Conservation (phyloP, 2,113 vertebrate genomes). For the Tonatia bakeri region DNA sequence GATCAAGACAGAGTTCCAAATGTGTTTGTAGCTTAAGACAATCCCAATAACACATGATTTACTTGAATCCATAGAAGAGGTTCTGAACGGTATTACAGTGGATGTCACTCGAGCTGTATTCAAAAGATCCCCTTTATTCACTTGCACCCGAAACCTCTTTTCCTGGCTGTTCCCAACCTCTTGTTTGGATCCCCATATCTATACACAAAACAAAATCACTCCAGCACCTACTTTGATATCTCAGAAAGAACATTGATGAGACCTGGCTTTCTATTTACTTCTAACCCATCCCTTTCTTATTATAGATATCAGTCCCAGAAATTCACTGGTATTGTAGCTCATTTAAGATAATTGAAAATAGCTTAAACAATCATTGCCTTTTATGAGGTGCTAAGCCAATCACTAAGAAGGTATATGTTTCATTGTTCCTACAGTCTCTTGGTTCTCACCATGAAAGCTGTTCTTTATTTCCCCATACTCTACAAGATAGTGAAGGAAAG, state of each 20-base stretch:
- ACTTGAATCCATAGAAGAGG: neutral
- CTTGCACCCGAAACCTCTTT: neutral
- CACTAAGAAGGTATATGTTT: neutral
- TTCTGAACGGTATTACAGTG: neutral
- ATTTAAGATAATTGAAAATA: constrained; percentile 31
- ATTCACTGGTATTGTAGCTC: neutral
- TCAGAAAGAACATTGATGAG: neutral
- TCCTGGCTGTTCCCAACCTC: neutral
- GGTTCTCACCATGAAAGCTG: neutral
- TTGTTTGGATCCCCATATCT: neutral
- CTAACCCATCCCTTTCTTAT: neutral
- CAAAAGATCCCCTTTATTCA: neutral
- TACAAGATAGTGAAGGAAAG: neutral
- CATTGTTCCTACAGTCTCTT: neutral
- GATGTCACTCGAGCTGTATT: neutral
- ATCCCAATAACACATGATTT: neutral
- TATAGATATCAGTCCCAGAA: neutral
- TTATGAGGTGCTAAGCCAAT: neutral
- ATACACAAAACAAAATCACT: neutral
- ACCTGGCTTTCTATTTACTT: neutral
- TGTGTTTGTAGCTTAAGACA: neutral
- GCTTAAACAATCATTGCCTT: neutral
- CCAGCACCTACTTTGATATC: neutral
- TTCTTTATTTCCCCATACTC: neutral
- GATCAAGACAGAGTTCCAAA: neutral